A percentile compares a stretch with the other conserved stretches of the same genome.
phyloP scores from a whole-genome alignment of 2,113 vertebrate genomes.

The Natator depressus region DNA sequence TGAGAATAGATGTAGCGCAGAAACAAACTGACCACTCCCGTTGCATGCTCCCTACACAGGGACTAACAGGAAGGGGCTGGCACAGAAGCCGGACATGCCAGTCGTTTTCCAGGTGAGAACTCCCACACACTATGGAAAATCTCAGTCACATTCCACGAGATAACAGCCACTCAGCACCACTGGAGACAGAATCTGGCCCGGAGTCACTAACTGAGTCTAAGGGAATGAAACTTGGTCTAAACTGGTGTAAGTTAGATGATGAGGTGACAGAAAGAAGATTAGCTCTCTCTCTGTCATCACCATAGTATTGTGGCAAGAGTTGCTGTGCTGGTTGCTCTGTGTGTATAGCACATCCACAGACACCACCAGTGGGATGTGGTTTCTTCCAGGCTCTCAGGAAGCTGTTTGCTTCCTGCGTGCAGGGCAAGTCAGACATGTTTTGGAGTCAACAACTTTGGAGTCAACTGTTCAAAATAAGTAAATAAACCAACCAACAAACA shows the following conservation, averaged over 20 bases:
- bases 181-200: not conserved
- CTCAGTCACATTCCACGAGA: not conserved
- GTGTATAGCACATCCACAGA: not conserved
- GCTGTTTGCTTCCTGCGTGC: not conserved
- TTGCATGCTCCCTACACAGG: not conserved
- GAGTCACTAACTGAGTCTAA: not conserved
- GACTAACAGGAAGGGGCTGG: not conserved
- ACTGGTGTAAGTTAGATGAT: not conserved
- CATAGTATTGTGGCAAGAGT: not conserved
- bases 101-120: not conserved
- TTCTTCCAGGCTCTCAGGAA: not conserved
- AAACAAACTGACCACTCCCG: not conserved
- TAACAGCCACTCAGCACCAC: not conserved
- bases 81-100: not conserved
- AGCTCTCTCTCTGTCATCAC: not conserved
- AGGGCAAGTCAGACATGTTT: rapidly evolving
- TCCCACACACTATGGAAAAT: not conserved
- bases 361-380: no score
- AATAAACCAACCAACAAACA: not conserved
- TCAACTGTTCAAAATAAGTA: not conserved
- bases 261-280: not conserved
- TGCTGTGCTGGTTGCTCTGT: not conserved
- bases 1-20: not conserved
- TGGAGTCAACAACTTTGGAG: not conserved
- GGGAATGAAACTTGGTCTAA: not conserved